Evolutionary conservation across 2,113 vertebrate species (phyloP).

Genomic region (Crotalus tigris): DNA sequence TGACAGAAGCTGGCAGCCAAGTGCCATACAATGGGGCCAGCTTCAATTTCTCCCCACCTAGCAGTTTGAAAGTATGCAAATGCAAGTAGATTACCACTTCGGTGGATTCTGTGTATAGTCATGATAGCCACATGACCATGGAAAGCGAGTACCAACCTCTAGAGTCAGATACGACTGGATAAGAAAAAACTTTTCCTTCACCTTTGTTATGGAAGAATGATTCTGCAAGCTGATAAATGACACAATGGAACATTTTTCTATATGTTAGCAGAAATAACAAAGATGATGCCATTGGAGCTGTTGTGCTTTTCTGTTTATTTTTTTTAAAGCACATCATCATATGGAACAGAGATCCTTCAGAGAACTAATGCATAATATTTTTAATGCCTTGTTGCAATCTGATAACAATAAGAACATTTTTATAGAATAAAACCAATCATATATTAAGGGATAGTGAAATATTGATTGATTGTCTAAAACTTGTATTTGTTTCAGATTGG

Average conservation of each 20-base stretch:
- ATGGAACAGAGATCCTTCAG: conserved; percentile 45
- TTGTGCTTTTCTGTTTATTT: conserved; percentile 41
- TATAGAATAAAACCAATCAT: conserved; percentile 32
- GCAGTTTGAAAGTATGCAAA: not conserved
- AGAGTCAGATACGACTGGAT: not conserved
- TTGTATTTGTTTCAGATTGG: not conserved
- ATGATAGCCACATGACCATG: not conserved
- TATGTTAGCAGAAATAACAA: conserved; percentile 37
- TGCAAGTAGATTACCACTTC: not conserved
- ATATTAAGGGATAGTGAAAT: conserved; percentile 13
- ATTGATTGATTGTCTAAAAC: not conserved
- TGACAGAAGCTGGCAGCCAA: not conserved
- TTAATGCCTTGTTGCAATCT: conserved; percentile 37
- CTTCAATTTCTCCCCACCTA: not conserved
- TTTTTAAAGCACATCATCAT: conserved; percentile 33
- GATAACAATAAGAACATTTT: conserved; percentile 15
- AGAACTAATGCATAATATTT: conserved; percentile 44
- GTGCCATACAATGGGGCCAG: not conserved
- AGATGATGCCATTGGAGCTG: conserved; percentile 51
- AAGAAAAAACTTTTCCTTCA: not conserved
- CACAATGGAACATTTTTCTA: conserved; percentile 55
- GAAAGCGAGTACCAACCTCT: not conserved
- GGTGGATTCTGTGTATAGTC: not conserved
- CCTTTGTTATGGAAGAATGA: conserved; percentile 32
- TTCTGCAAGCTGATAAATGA: conserved; percentile 52